A percentile compares a stretch with the other conserved stretches of the same genome.
These are phyloP conservation scores for Catharus bicknelli DNA, from an alignment of 2,113 vertebrate genomes.

Conservation along the genomic window DNA sequence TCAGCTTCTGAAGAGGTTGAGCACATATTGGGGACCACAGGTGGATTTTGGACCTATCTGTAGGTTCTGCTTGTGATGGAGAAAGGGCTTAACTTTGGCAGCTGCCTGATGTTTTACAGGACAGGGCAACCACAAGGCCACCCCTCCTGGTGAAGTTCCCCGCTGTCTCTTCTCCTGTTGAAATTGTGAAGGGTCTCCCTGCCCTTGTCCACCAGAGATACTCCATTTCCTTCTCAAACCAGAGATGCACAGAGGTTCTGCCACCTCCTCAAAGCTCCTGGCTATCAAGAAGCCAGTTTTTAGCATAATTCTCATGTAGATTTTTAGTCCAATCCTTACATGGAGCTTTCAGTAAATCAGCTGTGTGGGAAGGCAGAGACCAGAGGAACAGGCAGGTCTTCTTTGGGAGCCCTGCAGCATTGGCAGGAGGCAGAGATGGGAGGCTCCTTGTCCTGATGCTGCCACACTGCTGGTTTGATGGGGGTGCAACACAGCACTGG, in stretches of 20 bases:
- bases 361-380: not conserved
- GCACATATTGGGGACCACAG: not conserved
- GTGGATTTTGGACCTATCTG: not conserved
- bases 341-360: not conserved
- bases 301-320: not conserved
- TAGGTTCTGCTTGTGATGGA: not conserved
- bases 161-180: not conserved
- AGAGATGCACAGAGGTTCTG: not conserved
- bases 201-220: not conserved
- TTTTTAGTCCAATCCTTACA: not conserved
- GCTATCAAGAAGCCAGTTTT: not conserved
- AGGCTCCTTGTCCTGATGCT: not conserved
- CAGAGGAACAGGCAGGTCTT: not conserved
- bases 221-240: not conserved
- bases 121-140: accelerated
- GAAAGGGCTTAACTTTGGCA: not conserved
- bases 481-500: not conserved
- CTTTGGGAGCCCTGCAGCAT: not conserved
- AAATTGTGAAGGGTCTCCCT: not conserved
- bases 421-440: not conserved
- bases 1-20: not conserved
- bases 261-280: not conserved
- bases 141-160: not conserved
- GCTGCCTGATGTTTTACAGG: not conserved
- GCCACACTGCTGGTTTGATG: not conserved